Evolutionary conservation across 2,113 vertebrate genomes (phyloP).

Genomic region (Dunckerocampus dactyliophorus): DNA sequence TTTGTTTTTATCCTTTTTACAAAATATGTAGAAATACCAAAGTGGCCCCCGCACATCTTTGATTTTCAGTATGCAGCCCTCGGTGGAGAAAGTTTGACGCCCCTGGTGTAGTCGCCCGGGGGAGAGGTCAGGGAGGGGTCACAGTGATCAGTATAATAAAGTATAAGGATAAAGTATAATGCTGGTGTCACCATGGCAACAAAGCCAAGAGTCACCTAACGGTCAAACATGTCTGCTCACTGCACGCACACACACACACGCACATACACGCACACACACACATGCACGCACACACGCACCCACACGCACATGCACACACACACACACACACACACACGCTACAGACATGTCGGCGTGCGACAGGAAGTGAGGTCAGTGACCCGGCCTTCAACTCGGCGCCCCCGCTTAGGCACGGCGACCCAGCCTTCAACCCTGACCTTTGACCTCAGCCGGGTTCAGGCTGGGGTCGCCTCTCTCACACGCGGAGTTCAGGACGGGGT

Average conservation of each 20-base stretch:
- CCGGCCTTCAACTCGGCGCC: conserved; percentile 35
- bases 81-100: no score
- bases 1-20: no score
- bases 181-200: conserved; percentile 20
- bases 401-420: conserved; percentile 30
- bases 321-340: background rate
- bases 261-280: background rate
- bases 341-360: background rate
- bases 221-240: conserved; percentile 35
- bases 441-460: conserved; percentile 43
- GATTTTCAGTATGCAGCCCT: no score
- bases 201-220: conserved; percentile 30
- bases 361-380: conserved; percentile 21
- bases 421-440: conserved; percentile 62
- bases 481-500: conserved; percentile 42
- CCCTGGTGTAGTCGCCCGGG: no score
- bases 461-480: conserved; percentile 30
- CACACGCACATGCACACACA: background rate
- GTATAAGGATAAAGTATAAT: background rate
- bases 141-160: background rate
- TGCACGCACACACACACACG: background rate
- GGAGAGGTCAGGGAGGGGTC: conserved; percentile 34
- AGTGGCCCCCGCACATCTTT: no score
- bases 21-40: no score
- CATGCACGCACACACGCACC: background rate